phyloP scores from a whole-genome alignment of 1,140 invertebrate species.

The Zaprionus davidi region DNA sequence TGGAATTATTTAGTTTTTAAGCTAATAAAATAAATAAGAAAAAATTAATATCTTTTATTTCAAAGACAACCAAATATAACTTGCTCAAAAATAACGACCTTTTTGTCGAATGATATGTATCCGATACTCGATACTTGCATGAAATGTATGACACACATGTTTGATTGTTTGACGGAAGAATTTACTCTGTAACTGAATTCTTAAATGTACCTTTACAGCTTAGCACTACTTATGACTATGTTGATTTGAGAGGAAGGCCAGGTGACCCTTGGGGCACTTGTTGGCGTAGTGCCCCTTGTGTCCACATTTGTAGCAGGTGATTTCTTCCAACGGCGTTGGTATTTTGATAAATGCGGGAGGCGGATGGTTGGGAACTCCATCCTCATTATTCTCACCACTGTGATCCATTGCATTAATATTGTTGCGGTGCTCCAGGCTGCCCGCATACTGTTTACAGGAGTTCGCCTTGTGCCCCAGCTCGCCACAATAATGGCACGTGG shows the following conservation, averaged over 20 bases:
- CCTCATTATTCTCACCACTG: constrained; percentile 43
- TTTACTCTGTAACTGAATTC: constrained; percentile 44
- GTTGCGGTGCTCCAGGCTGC: constrained; percentile 71
- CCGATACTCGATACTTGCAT: neutral
- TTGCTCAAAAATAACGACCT: neutral
- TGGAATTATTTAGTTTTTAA: too few relatives aligned
- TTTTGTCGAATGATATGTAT: neutral
- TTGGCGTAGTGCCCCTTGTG: constrained; percentile 99
- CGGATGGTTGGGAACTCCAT: constrained; percentile 43
- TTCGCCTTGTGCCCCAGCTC: constrained; percentile 97
- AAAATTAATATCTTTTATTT: neutral
- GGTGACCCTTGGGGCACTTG: constrained; percentile 98
- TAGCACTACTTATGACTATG: constrained; percentile 83
- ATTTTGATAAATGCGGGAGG: constrained; percentile 70
- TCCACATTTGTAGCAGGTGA: constrained; percentile 98
- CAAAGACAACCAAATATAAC: neutral
- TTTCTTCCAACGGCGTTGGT: constrained; percentile 94
- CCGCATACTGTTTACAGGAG: constrained; percentile 91
- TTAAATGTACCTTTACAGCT: constrained; percentile 36
- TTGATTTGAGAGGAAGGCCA: constrained; percentile 95
- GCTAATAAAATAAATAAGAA: too few relatives aligned
- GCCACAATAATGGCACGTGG: constrained; percentile 97
- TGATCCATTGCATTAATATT: constrained; percentile 69
- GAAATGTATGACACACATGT: constrained; percentile 26
- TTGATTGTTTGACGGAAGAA: constrained; percentile 36